A percentile compares a stretch with the other conserved stretches of the same genome.
These are phyloP conservation scores for Nannospalax galili DNA, from an alignment of 2,113 vertebrate genomes.

Conservation along the genomic window DNA sequence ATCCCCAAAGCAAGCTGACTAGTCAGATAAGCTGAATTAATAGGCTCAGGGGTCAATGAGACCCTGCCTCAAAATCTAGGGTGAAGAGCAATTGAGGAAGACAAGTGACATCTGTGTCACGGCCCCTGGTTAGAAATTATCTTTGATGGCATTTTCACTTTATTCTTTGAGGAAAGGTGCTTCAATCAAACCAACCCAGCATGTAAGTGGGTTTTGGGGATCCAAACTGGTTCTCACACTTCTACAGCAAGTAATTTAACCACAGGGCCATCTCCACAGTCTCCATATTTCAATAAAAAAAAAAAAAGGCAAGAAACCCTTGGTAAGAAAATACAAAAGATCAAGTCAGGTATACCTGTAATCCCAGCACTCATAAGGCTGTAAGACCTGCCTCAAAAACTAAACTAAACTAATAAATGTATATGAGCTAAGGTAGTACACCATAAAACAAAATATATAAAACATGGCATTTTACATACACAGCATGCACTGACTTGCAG, in stretches of 20 bases:
- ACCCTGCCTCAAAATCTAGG: not conserved
- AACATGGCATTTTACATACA: not conserved
- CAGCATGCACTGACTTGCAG: not conserved
- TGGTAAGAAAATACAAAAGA: not conserved
- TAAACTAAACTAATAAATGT: not conserved
- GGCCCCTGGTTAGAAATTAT: too few species aligned
- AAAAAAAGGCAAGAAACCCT: too few species aligned
- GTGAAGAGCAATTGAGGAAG: not conserved
- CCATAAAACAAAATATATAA: conserved; percentile 11
- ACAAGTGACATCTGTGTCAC: not conserved
- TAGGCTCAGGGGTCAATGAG: not conserved
- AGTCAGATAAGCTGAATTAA: not conserved
- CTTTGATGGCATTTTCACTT: too few species aligned
- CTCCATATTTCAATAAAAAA: too few species aligned
- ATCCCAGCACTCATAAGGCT: not conserved
- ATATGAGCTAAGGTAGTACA: not conserved
- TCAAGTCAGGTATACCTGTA: not conserved
- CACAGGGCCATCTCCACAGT: too few species aligned
- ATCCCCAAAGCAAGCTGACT: not conserved
- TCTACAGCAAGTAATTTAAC: too few species aligned
- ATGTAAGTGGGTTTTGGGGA: too few species aligned
- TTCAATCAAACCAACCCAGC: too few species aligned
- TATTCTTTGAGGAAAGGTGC: too few species aligned
- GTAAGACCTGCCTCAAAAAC: not conserved
- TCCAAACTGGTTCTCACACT: too few species aligned